Percentiles rank a stretch among this genome's conserved stretches.
phyloP scores from a whole-genome alignment of 2,888 invertebrate genomes.

The Sarcophaga caerulescens region DNA sequence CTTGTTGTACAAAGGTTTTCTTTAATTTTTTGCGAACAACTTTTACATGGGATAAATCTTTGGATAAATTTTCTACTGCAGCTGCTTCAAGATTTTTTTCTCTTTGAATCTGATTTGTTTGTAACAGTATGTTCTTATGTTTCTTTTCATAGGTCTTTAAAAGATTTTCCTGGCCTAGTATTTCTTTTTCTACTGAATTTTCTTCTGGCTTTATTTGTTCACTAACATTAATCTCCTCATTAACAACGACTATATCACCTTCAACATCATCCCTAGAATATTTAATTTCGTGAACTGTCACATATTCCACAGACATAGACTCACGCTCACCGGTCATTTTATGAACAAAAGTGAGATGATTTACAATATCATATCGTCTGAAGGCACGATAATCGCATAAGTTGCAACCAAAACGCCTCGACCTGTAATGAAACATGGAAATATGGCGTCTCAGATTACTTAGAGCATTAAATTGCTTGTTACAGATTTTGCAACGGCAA shows the following conservation, averaged over 20 bases:
- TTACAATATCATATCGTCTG: conserved; percentile 84
- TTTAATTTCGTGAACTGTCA: conserved; percentile 77
- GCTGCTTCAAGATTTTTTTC: background rate
- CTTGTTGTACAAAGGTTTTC: conserved; percentile 40
- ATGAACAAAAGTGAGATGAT: conserved; percentile 85
- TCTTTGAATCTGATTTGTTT: background rate
- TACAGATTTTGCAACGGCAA: conserved; percentile 80
- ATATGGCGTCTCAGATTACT: conserved; percentile 81
- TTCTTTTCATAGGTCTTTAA: conserved; percentile 39
- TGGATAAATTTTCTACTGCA: background rate
- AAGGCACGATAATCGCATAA: conserved; percentile 87
- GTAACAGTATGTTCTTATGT: conserved; percentile 36
- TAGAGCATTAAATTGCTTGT: conserved; percentile 79
- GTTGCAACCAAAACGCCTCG: conserved; percentile 87
- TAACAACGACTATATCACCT: conserved; percentile 77
- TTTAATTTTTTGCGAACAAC: conserved; percentile 43
- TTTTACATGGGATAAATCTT: conserved; percentile 48
- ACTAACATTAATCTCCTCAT: conserved; percentile 67
- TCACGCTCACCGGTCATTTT: conserved; percentile 83
- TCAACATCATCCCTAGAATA: conserved; percentile 79
- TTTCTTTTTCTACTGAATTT: background rate
- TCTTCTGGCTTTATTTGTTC: conserved; percentile 17
- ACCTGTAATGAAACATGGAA: conserved; percentile 81
- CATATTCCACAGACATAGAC: conserved; percentile 77
- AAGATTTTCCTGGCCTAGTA: background rate